phyloP scores from a whole-genome alignment of 1,140 invertebrate species.

The Drosophila teissieri region DNA sequence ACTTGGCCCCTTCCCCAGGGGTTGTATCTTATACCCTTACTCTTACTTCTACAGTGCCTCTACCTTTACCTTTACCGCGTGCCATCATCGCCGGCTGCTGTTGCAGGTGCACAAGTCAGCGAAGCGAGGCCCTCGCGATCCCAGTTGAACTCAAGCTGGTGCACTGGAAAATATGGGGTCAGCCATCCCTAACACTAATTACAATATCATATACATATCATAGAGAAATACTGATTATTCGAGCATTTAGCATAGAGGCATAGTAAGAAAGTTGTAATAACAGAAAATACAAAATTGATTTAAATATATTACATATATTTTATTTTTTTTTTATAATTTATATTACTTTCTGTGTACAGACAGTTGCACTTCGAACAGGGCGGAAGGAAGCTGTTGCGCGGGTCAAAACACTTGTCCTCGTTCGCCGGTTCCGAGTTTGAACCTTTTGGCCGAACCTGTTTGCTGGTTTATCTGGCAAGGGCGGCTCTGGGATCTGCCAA shows the following conservation, averaged over 20 bases:
- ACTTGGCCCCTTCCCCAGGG: constrained; percentile 17
- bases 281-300: not conserved
- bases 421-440: constrained; percentile 36
- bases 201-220: no score
- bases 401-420: constrained; percentile 67
- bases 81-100: constrained; percentile 57
- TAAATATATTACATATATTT: not conserved
- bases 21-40: not conserved
- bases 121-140: constrained; percentile 37
- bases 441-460: constrained; percentile 60
- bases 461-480: constrained; percentile 7
- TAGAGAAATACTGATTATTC: no score
- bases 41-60: not conserved
- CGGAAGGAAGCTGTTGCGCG: constrained; percentile 75
- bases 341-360: constrained; percentile 6
- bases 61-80: constrained; percentile 45
- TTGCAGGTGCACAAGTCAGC: constrained; percentile 70
- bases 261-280: not conserved
- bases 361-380: constrained; percentile 28
- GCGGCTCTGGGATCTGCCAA: constrained; percentile 26
- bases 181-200: no score
- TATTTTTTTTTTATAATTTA: not conserved
- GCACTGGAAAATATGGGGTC: not conserved
- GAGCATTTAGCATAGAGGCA: no score
- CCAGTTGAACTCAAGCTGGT: constrained; percentile 15